Base-by-base conservation (phyloP, 2,888 invertebrate genomes). In the Crepidodera aurea region DNA sequence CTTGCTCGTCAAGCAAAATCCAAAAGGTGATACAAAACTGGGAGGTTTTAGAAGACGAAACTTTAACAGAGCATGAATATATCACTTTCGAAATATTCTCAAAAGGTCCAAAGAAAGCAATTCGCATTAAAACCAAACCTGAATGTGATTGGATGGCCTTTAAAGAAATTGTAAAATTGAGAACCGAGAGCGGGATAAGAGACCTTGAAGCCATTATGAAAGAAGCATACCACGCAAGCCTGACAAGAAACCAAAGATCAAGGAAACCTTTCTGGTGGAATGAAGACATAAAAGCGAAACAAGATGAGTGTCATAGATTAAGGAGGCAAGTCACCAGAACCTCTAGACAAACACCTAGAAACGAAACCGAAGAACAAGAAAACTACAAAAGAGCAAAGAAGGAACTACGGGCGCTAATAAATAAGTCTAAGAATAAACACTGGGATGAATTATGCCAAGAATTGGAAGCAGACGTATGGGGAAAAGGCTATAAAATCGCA, bases 181-280 rank as follows among this genome's bases (percentile, higher is more conserved):
- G 40, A 18, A 18, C 2, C 3, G n/a, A 13, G 4, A 13, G 2
- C 7, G 42, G 2, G 18, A 1, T 5, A 18, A 13, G 4, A 12
- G 1, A 18, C n/a, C n/a, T n/a, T n/a, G n/a, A n/a, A 42, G 3
- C 16, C 6, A 3, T 13, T 1, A 42, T 13, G 2, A 42, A 42
- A n/a, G 18, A 42, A 1, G 42, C 42, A 42, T 42, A 42, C n/a
- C 16, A 6, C 8, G 18, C 1, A 18, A 42, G 42, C 2, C 5
- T 18, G 3, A 42, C 19, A 6, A 16, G 1, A 42, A 3, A 1
- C 1, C 16, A n/a, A 13, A 42, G 2, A 7, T 1, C 16, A 18
- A 15, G 13, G 1, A 19, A 2, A 13, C 29, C 50, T 10, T 51
- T 19, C 32, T 51, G 50, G 50, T 51, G 32, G 50, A 51, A 51